Evolutionary conservation across 2,113 vertebrate genomes (phyloP).

Genomic region (Suncus etruscus): DNA sequence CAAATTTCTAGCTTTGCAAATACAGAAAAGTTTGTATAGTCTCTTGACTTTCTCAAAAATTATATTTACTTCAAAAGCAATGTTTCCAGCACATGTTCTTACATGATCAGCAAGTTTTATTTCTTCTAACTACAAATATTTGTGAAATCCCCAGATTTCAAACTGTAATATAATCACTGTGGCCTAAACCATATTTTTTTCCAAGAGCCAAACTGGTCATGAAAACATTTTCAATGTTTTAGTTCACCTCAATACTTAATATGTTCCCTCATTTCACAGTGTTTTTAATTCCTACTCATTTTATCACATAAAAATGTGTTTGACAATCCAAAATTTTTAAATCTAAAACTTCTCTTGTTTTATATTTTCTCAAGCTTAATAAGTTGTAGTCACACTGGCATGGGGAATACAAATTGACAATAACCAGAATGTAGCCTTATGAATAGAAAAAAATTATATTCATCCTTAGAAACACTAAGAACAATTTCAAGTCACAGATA

Average conservation of each 20-base stretch:
- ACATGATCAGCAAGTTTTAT: background rate
- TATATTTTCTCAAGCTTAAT: background rate
- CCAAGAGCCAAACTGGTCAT: background rate
- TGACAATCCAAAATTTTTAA: background rate
- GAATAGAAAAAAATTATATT: background rate
- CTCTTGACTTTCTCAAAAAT: slow-evolving; percentile 79
- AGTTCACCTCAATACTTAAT: background rate
- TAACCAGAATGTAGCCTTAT: background rate
- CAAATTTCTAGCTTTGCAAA: slow-evolving; percentile 79
- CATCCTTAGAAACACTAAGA: background rate
- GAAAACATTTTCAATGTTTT: background rate
- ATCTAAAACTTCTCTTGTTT: background rate
- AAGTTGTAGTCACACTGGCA: background rate
- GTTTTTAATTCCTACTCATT: background rate
- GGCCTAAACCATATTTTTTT: background rate
- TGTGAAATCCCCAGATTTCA: background rate
- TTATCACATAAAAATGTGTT: background rate
- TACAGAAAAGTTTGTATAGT: slow-evolving; percentile 69
- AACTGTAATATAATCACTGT: background rate
- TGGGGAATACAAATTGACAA: background rate
- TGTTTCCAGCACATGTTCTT: slow-evolving; percentile 42
- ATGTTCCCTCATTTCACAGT: background rate
- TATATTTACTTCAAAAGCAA: slow-evolving; percentile 61
- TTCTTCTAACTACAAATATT: background rate
- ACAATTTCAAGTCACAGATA: background rate